These are phyloP conservation scores for Xyrichtys novacula DNA, from an alignment of 2,797 vertebrate genomes.

Conservation along the genomic window DNA sequence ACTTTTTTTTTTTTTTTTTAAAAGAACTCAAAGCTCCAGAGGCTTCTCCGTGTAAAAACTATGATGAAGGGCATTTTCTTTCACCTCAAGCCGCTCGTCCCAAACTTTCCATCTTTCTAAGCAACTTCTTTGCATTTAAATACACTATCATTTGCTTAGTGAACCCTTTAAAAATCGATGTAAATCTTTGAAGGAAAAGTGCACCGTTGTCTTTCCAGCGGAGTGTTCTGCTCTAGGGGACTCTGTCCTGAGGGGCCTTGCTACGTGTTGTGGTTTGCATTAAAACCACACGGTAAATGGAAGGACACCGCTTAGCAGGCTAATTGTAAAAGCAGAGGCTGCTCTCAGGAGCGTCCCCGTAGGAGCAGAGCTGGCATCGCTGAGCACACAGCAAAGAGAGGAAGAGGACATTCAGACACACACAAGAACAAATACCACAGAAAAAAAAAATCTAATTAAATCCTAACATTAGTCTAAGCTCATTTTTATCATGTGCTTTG, in stretches of 20 bases:
- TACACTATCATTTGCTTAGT: conserved; percentile 46
- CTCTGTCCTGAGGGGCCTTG: conserved; percentile 47
- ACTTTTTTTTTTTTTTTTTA: conserved; percentile 23
- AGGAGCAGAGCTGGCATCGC: conserved; percentile 29
- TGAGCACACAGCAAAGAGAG: conserved; percentile 31
- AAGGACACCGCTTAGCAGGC: conserved; percentile 52
- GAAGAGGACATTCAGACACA: conserved; percentile 31
- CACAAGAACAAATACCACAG: conserved; percentile 6
- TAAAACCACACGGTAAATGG: conserved; percentile 57
- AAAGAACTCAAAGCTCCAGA: conserved; percentile 28
- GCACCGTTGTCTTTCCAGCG: conserved; percentile 57
- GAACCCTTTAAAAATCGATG: conserved; percentile 57
- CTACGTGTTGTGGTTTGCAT: conserved; percentile 59
- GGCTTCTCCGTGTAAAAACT: conserved; percentile 38
- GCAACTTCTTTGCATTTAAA: conserved; percentile 56
- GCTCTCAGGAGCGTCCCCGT: conserved; percentile 20
- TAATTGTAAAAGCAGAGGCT: conserved; percentile 62
- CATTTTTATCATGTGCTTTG: background rate
- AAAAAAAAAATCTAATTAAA: conserved; percentile 3
- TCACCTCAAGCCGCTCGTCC: conserved; percentile 39
- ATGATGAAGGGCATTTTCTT: conserved; percentile 37
- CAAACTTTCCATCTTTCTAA: conserved; percentile 49
- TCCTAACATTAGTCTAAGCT: background rate
- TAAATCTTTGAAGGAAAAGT: conserved; percentile 68
- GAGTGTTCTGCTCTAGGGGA: conserved; percentile 36